Base-by-base conservation (phyloP, 2,797 vertebrate species). In the Myotis daubentonii region DNA sequence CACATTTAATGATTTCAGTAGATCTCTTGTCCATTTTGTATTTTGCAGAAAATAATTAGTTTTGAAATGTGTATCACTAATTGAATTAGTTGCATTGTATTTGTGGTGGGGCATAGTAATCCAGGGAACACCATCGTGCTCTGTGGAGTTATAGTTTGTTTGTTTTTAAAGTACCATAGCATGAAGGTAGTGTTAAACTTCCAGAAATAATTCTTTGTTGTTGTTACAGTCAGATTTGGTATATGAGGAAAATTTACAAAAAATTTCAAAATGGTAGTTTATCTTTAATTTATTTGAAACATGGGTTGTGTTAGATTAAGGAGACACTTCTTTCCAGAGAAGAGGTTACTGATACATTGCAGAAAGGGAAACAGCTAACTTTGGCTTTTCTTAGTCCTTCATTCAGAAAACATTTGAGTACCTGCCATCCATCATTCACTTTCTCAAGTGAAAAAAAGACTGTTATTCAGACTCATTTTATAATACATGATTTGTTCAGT, bases 281-380 rank as follows among this genome's bases (percentile, higher is more conserved):
- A 38, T 75, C 15, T 87, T 87, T 83, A 33, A 66, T 89, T 92
- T 92, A 81, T 80, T 96, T 95, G 76, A 85, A 93, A 62, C 5
- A 6, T 71, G 65, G 12, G 4, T 81, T 87, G 53, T 80, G 11
- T 92, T 86, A 82, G n/a, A 74, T 71, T 88, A 95, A 41, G n/a
- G 15, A 76, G 25, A 22, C 17, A 57, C 55, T 93, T 96, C 66
- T 87, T 94, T 72, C 17, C 33, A 51, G 15, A 75, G n/a, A 86
- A 16, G 80, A 51, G n/a, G 22, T 60, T 60, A 70, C 44, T n/a
- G 60, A 25, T 44, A 47, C 17, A 28, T 80, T 83, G 25, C 7
- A 60, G 60, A 86, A 55, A 86, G 36, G 6, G 36, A 84, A 16
- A 88, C 57, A 79, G 12, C 10, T 28, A 68, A 66, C 25, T 88